Evolutionary conservation across 2,113 vertebrate species (phyloP).

Genomic region (Vidua macroura): DNA sequence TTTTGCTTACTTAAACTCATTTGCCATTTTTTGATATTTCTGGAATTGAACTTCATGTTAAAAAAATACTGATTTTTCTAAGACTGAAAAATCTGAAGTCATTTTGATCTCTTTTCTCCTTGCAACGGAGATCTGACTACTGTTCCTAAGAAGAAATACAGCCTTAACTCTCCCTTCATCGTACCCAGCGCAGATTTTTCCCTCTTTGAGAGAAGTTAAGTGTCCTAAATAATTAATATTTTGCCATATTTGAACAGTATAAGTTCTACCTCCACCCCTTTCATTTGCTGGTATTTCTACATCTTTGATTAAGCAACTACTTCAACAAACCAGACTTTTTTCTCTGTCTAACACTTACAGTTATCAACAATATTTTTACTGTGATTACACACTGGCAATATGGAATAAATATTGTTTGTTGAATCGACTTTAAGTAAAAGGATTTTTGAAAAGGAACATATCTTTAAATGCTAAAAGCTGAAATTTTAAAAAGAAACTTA

Average conservation of each 20-base stretch:
- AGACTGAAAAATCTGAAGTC: background rate
- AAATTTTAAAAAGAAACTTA: background rate
- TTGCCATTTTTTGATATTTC: background rate
- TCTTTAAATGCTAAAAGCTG: background rate
- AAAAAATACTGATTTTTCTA: background rate
- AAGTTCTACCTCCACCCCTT: background rate
- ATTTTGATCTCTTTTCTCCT: background rate
- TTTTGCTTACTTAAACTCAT: background rate
- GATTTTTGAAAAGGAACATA: background rate
- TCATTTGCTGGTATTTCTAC: background rate
- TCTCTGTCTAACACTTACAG: background rate
- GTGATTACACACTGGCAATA: background rate
- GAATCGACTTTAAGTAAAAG: background rate
- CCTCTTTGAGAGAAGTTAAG: background rate
- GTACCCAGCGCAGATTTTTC: background rate
- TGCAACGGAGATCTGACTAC: background rate
- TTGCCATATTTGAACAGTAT: background rate
- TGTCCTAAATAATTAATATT: background rate
- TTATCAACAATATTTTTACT: background rate
- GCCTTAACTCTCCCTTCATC: background rate
- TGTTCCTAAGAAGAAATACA: background rate
- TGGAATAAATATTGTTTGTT: background rate
- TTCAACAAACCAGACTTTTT: background rate
- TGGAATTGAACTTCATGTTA: background rate
- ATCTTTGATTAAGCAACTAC: background rate